These are phyloP conservation scores for Oplegnathus fasciatus DNA, from an alignment of 2,113 vertebrate species.

Conservation along the genomic window DNA sequence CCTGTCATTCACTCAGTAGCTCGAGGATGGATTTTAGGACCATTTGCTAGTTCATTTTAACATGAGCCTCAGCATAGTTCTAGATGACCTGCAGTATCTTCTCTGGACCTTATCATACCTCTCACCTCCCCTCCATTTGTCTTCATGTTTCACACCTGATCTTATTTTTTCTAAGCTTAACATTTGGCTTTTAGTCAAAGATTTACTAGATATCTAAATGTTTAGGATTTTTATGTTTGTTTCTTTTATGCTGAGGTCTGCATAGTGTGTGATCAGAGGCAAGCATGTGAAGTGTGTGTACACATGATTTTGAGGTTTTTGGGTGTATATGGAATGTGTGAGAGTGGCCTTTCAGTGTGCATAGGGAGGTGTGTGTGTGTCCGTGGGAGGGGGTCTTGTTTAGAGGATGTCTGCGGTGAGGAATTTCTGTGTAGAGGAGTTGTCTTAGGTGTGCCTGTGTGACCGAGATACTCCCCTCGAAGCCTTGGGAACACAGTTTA, in stretches of 20 bases:
- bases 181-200: background rate
- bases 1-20: too few species aligned
- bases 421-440: slow-evolving; percentile 26
- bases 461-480: slow-evolving; percentile 27
- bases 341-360: slow-evolving; percentile 20
- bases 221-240: background rate
- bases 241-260: background rate
- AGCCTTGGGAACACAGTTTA: slow-evolving; percentile 1
- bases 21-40: too few species aligned
- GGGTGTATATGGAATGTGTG: slow-evolving; percentile 25
- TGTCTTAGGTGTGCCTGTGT: slow-evolving; percentile 28
- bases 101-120: background rate
- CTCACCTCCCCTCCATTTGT: background rate
- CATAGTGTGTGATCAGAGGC: slow-evolving; percentile 10
- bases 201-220: background rate
- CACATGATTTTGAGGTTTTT: slow-evolving; percentile 21
- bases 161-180: background rate
- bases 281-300: slow-evolving; percentile 19
- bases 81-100: background rate
- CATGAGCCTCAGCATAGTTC: background rate
- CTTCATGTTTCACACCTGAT: background rate
- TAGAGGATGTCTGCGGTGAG: background rate
- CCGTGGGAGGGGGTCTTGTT: background rate
- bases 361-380: slow-evolving; percentile 13
- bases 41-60: background rate